phyloP scores from a whole-genome alignment of 2,113 vertebrate species.

The Orycteropus afer region DNA sequence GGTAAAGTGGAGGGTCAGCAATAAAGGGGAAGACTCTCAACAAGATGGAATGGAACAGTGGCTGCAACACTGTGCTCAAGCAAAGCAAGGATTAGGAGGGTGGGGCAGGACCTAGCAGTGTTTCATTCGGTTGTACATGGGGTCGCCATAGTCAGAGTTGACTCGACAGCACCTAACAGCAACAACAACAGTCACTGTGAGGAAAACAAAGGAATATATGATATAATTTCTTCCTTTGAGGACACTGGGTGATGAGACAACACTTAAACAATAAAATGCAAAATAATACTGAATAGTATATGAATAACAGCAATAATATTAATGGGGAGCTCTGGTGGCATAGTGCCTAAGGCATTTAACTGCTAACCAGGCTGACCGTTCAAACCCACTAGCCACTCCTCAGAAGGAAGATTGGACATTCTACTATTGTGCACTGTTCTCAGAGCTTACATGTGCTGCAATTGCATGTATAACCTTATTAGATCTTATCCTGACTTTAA shows the following conservation, averaged over 20 bases:
- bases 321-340: background rate
- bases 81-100: too few relatives aligned
- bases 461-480: background rate
- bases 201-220: background rate
- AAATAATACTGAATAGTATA: background rate
- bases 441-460: background rate
- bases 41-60: too few relatives aligned
- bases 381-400: background rate
- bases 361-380: background rate
- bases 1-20: too few relatives aligned
- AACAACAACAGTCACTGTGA: background rate
- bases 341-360: background rate
- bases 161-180: too few relatives aligned
- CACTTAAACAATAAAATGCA: background rate
- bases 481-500: conserved; percentile 51
- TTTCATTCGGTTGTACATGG: too few relatives aligned
- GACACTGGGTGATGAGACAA: conserved; percentile 19
- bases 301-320: conserved; percentile 31
- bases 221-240: conserved; percentile 6
- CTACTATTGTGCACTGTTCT: too few relatives aligned
- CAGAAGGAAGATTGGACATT: too few relatives aligned
- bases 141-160: too few relatives aligned
- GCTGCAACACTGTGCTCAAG: too few relatives aligned
- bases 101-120: too few relatives aligned
- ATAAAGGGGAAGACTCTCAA: too few relatives aligned